phyloP scores from a whole-genome alignment of 2,888 invertebrate genomes.

The Drosophila greeni region DNA sequence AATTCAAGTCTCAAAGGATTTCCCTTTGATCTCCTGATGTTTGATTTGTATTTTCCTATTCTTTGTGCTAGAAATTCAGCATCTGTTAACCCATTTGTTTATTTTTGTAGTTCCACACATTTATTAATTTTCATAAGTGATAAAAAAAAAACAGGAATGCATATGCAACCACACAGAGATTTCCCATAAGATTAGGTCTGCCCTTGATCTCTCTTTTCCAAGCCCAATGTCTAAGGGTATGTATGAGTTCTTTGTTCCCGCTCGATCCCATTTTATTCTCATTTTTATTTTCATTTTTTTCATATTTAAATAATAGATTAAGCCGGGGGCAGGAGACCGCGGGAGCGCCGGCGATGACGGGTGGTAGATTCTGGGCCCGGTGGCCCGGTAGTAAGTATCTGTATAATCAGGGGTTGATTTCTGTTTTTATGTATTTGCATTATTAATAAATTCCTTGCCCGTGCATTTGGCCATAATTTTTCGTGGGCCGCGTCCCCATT shows the following conservation, averaged over 20 bases:
- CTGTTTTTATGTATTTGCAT: conserved; percentile 74
- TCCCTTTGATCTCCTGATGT: neutral
- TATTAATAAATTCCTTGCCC: conserved; percentile 72
- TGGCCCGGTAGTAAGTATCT: conserved; percentile 55
- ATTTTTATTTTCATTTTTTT: conserved; percentile 50
- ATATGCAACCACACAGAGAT: conserved; percentile 1
- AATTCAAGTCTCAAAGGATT: neutral
- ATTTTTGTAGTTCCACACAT: neutral
- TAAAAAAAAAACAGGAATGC: neutral
- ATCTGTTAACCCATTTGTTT: conserved; percentile 6
- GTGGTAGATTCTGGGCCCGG: conserved; percentile 38
- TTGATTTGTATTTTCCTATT: neutral
- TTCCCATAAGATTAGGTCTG: conserved; percentile 8
- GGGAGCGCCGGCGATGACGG: conserved; percentile 34
- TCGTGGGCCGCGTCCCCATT: conserved; percentile 20
- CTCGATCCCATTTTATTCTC: conserved; percentile 52
- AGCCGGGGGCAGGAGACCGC: conserved; percentile 59
- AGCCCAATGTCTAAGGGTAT: conserved; percentile 38
- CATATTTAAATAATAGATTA: conserved; percentile 75
- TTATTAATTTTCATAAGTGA: conserved; percentile 11
- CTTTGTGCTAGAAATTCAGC: neutral
- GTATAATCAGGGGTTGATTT: conserved; percentile 74
- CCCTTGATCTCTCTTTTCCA: conserved; percentile 7
- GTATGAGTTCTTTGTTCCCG: conserved; percentile 15
- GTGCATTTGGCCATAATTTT: conserved; percentile 64